These are phyloP conservation scores for Talpa occidentalis DNA, from an alignment of 2,113 vertebrate species.

Conservation along the genomic window DNA sequence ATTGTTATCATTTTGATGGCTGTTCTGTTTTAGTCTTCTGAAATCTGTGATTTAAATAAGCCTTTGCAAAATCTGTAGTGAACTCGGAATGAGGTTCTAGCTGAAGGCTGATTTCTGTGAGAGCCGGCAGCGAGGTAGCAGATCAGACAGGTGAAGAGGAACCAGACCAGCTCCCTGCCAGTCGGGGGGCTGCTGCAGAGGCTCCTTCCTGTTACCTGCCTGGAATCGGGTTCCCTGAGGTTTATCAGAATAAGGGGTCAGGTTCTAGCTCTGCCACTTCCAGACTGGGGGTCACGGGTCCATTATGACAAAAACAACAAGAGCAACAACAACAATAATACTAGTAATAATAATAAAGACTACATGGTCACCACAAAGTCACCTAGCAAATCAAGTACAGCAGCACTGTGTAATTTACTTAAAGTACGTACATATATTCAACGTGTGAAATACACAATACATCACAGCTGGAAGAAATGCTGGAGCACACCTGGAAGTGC, in stretches of 20 bases:
- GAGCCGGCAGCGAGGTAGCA: neutral
- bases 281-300: neutral
- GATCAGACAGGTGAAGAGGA: neutral
- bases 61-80: neutral
- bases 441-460: too few species aligned
- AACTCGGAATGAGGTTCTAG: too few species aligned
- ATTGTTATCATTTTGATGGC: neutral
- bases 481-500: neutral
- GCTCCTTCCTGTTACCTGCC: neutral
- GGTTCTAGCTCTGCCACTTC: neutral
- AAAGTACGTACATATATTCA: too few species aligned
- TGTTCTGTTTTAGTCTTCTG: slow-evolving; percentile 20
- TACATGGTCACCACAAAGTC: neutral
- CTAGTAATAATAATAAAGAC: neutral
- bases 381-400: neutral
- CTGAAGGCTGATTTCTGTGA: too few species aligned
- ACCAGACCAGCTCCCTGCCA: neutral
- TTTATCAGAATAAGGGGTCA: neutral
- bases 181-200: too few species aligned
- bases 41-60: too few species aligned
- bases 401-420: neutral
- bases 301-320: neutral
- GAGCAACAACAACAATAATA: too few species aligned
- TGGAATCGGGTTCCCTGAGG: too few species aligned
- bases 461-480: neutral